Evolutionary conservation across 2,113 vertebrate species (phyloP), one percentile per base, ranked within the genome.

Genomic region (Gila orcuttii): DNA sequence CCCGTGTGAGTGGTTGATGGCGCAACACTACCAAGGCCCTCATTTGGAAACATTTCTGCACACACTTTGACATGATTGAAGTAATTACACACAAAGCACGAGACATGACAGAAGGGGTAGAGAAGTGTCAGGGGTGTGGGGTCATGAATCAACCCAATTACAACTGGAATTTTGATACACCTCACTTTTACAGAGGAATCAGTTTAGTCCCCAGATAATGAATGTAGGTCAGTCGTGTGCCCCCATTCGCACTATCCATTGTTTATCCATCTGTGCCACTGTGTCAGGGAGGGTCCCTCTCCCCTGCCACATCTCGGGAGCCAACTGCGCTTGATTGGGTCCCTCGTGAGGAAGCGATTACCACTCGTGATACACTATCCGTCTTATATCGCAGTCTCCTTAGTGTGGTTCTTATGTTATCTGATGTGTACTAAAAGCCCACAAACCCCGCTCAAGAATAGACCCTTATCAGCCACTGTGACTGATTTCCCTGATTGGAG

Each of bases 51-150:
- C 89, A 87, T 92, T 86, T 90, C 13, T 89, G 87, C 86, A 89
- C 89, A 87, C 88, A 87, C 83, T 73, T 86, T 94, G 94, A 95
- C 93, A 91, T 94, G 93, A 95, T 95, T 93, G 93, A 93, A 91
- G 91, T 94, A 95, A 94, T 95, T 88, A 85, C 90, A 64, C 87
- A 87, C 50, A 64, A 62, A 80, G 64, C 47, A 36, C 39, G 50
- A 50, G 76, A 66, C 73, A 68, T 36, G 71, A 28, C 33, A 80
- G 68, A 74, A 79, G 76, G 52, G 64, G 68, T 76, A 50, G 21
- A 13, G 10, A 33, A n/a, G 4, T 42, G 64, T 50, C 9, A 15
- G 33, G 50, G 28, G 55, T 33, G 85, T 19, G 78, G 83, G 78
- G 47, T 42, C 23, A 59, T 79, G 88, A 90, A 85, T 86, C 79